Evolutionary conservation across 2,113 vertebrate species (phyloP), one percentile per base, ranked within the genome.

Genomic region (Oreocharis arfaki): DNA sequence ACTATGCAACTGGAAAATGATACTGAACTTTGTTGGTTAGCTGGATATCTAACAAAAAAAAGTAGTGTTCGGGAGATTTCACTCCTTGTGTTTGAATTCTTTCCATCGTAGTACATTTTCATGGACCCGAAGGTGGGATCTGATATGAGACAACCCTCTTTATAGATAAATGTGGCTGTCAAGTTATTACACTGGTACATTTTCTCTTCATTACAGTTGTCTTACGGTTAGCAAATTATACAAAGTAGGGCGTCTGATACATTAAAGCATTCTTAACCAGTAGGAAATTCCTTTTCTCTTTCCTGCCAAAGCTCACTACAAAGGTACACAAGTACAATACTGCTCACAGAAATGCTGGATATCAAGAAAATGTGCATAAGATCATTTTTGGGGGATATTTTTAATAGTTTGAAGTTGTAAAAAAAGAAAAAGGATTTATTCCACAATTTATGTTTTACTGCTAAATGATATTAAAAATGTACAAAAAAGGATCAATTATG

Each of bases 161-260:
- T n/a, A 77, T 12, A 69, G 67, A 93, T 74, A 74, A 89, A 94
- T 83, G 52, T 70, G 9, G 26, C 55, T 93, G 87, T 88, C 82
- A 86, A 13, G 12, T 77, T 90, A 61, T 74, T 87, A 57, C 22
- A 73, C 12, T 55, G 16, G 15, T 39, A 35, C 30, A 59, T 93
- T 90, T 91, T 85, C n/a, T 85, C 55, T 89, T 94, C 57, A 87
- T 91, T 83, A 90, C 19, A 37, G 20, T 49, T 86, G 60, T 73
- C 39, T 61, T 57, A 65, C 2, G 37, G n/a, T 63, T 37, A 93
- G 53, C 20, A 93, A 88, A 93, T 91, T 49, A 90, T 42, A 90
- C 1, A 1, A 89, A 73, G 28, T 35, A 69, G 11, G 16, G 35
- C 3, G 77, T 91, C 28, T 69, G 74, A 84, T 52, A 53, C 10